These are phyloP conservation scores for Halichoeres trimaculatus DNA, from an alignment of 2,113 vertebrate genomes.

Conservation along the genomic window DNA sequence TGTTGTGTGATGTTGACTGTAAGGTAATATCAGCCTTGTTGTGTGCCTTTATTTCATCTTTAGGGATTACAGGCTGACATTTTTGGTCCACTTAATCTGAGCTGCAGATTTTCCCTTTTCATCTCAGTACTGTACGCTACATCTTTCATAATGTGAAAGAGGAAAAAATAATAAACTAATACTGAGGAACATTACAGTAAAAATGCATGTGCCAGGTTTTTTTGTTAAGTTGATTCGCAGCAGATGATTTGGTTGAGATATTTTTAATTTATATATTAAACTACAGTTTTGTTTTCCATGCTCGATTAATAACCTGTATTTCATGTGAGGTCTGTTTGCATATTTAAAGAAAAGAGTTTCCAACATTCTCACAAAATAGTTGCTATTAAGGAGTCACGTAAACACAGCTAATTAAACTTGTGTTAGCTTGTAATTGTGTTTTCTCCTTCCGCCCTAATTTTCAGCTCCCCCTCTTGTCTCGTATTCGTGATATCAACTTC, in stretches of 20 bases:
- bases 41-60: background rate
- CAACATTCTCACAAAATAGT: background rate
- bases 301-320: background rate
- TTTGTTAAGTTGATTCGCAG: background rate
- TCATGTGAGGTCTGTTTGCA: background rate
- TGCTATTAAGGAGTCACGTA: background rate
- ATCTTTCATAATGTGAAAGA: no score
- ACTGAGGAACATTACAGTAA: background rate
- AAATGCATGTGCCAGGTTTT: background rate
- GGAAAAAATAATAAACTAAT: background rate
- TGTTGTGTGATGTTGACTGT: background rate
- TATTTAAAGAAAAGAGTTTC: background rate
- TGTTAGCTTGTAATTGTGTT: no score
- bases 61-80: background rate
- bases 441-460: no score
- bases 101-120: background rate
- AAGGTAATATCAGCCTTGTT: background rate
- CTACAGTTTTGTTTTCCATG: background rate
- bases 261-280: background rate
- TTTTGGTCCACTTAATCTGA: background rate
- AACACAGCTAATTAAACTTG: background rate
- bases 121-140: background rate
- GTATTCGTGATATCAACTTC: conserved; percentile 33
- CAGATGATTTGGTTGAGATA: background rate
- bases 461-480: background rate